Evolutionary conservation across 1,140 invertebrate genomes (phyloP).

Genomic region (Bombus huntii): DNA sequence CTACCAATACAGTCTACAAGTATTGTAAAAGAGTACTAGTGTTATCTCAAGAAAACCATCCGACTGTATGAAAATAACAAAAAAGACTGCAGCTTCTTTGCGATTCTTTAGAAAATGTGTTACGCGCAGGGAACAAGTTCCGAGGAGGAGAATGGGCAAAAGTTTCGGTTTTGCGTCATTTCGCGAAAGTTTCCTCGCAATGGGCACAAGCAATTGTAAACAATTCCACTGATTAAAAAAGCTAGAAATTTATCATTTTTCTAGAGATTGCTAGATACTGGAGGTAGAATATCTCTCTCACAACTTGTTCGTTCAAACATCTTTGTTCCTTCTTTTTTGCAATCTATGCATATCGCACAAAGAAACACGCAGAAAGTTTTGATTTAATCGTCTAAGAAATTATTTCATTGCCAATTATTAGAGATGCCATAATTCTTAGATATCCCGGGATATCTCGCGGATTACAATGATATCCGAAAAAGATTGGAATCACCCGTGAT

Average conservation of each 20-base stretch:
- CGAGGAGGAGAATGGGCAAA: background rate
- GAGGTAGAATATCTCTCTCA: too few species aligned
- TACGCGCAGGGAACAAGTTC: background rate
- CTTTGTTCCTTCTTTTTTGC: too few species aligned
- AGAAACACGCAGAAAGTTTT: too few species aligned
- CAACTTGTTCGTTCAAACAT: too few species aligned
- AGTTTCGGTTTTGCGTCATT: slow-evolving; percentile 13
- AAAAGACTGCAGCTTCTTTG: background rate
- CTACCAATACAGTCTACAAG: background rate
- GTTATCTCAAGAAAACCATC: background rate
- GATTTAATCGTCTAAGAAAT: too few species aligned
- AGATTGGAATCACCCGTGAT: too few species aligned
- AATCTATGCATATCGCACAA: too few species aligned
- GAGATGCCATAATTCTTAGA: too few species aligned
- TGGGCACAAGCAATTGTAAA: background rate
- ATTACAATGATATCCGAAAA: too few species aligned
- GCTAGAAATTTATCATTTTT: background rate
- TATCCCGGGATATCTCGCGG: too few species aligned
- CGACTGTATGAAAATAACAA: background rate
- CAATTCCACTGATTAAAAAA: slow-evolving; percentile 6
- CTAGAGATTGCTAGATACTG: background rate
- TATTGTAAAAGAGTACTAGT: background rate
- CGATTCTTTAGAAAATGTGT: slow-evolving; percentile 8
- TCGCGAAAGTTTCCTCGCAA: background rate
- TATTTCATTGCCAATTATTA: too few species aligned